A percentile compares a stretch with the other conserved stretches of the same genome.
These are phyloP conservation scores for Mustela nigripes DNA, from an alignment of 2,113 vertebrate genomes.

Conservation along the genomic window DNA sequence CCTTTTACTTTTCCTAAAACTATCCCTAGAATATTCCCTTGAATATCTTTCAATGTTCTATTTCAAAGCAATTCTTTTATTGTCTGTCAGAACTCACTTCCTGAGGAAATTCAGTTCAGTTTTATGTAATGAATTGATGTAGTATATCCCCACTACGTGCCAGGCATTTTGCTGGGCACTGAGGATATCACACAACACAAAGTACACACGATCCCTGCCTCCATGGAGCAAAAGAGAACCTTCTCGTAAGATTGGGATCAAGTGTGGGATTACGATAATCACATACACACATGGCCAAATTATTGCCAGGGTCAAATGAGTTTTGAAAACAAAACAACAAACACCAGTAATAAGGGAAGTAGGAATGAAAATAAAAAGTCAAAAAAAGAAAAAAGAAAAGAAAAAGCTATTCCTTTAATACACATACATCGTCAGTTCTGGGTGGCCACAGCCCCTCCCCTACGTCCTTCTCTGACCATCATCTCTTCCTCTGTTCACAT, in stretches of 20 bases:
- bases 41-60: background rate
- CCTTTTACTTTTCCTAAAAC: background rate
- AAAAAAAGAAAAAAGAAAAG: too few relatives aligned
- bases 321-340: background rate
- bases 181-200: background rate
- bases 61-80: background rate
- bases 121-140: too few relatives aligned
- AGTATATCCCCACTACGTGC: rapidly evolving
- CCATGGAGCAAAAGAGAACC: background rate
- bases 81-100: background rate
- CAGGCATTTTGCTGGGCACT: background rate
- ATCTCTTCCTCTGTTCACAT: background rate
- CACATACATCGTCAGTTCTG: too few relatives aligned
- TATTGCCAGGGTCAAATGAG: background rate
- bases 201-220: too few relatives aligned
- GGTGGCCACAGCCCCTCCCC: too few relatives aligned
- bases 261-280: background rate
- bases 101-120: background rate
- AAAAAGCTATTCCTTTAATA: background rate
- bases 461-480: background rate
- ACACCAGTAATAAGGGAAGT: background rate
- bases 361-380: background rate
- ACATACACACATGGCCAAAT: background rate
- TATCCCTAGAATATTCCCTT: background rate
- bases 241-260: background rate